A percentile compares a stretch with the other conserved stretches of the same genome.
Evolutionary conservation across 2,888 invertebrate genomes (phyloP).

Genomic region (Tipula helvola): DNA sequence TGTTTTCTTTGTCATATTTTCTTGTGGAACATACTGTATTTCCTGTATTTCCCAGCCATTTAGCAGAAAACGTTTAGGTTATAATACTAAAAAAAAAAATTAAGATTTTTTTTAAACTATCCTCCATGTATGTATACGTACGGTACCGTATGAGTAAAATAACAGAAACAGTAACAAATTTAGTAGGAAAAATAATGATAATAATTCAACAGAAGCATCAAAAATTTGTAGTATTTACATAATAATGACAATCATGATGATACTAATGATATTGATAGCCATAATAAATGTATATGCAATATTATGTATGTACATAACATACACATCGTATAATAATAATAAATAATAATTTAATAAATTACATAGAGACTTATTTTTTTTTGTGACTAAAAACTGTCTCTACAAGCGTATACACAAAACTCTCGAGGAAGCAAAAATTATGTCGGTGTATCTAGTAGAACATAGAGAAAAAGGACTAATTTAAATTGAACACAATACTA

Average conservation of each 20-base stretch:
- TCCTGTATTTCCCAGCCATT: not conserved
- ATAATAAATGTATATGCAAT: not conserved
- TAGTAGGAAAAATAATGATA: not conserved
- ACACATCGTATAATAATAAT: not conserved
- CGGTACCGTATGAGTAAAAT: not conserved
- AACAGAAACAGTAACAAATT: not conserved
- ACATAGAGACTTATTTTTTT: not conserved
- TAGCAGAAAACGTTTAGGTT: not conserved
- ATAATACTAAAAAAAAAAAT: not conserved
- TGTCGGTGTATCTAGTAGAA: not conserved
- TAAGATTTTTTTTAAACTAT: not conserved
- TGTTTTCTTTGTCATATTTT: no score
- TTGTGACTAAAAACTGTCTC: not conserved
- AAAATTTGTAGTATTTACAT: not conserved
- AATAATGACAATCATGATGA: not conserved
- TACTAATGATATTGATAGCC: not conserved
- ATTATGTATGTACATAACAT: not conserved
- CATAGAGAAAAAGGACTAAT: not conserved
- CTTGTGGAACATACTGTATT: no score
- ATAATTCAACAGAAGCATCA: not conserved
- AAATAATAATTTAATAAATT: constrained; percentile 4
- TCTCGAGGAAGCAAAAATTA: not conserved
- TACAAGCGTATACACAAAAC: not conserved
- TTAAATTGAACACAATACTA: constrained; percentile 4
- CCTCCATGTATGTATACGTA: not conserved